Evolutionary conservation across 2,888 invertebrate species (phyloP).

Genomic region (Acronicta leporina): DNA sequence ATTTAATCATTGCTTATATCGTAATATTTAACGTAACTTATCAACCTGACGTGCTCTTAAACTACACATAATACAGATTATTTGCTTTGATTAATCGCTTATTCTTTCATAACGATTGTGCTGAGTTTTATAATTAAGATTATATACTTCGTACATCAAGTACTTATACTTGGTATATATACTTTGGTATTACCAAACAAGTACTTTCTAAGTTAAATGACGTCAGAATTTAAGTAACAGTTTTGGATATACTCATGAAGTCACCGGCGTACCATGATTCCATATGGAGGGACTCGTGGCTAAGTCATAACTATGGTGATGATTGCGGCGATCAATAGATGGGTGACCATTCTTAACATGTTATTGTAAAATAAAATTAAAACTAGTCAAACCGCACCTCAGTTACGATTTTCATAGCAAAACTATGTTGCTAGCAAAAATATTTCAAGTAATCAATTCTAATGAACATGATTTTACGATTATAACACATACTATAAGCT

Average conservation of each 20-base stretch:
- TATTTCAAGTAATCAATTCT: no score
- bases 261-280: neutral
- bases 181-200: constrained; percentile 18
- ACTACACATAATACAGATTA: constrained; percentile 38
- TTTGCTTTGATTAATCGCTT: constrained; percentile 42
- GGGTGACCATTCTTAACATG: no score
- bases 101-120: constrained; percentile 51
- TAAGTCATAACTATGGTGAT: no score
- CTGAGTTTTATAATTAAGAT: constrained; percentile 54
- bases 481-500: no score
- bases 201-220: constrained; percentile 33
- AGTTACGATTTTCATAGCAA: no score
- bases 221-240: constrained; percentile 7
- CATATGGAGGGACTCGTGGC: no score
- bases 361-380: no score
- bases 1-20: constrained; percentile 30
- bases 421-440: no score
- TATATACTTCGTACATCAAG: neutral
- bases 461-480: no score
- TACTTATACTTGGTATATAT: constrained; percentile 20
- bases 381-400: no score
- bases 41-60: constrained; percentile 22
- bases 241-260: neutral
- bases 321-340: no score
- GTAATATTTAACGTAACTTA: no score